Evolutionary conservation across 2,888 invertebrate genomes (phyloP).

Genomic region (Lathronympha strigana): DNA sequence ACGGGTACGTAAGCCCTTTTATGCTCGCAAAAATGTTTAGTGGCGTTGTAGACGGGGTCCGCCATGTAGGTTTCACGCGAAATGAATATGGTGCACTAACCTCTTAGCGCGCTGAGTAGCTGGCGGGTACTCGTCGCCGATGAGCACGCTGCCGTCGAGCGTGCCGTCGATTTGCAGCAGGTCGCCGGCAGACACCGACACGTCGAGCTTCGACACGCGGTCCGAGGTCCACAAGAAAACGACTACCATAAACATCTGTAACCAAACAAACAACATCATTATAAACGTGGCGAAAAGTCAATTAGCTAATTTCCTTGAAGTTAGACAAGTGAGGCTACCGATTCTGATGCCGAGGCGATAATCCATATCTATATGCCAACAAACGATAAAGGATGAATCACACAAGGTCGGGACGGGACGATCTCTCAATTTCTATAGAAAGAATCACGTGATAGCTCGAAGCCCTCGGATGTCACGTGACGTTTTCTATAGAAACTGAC

Average conservation of each 20-base stretch:
- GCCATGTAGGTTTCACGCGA: background rate
- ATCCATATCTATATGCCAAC: no score
- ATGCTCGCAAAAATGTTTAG: no score
- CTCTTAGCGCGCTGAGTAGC: conserved; percentile 65
- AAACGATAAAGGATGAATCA: no score
- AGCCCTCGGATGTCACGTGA: no score
- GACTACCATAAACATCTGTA: conserved; percentile 69
- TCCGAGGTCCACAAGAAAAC: conserved; percentile 75
- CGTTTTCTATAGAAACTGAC: no score
- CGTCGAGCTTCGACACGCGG: conserved; percentile 70
- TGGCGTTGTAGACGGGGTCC: no score
- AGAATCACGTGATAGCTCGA: no score
- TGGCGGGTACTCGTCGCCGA: conserved; percentile 70
- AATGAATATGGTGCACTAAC: conserved; percentile 55
- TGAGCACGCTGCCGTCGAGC: conserved; percentile 74
- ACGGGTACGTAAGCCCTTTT: no score
- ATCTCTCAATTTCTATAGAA: no score
- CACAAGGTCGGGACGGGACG: no score
- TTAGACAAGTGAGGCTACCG: no score
- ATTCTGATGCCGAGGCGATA: no score
- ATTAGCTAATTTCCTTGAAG: background rate
- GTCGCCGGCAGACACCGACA: conserved; percentile 79
- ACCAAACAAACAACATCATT: background rate
- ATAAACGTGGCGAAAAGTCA: background rate
- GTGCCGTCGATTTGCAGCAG: conserved; percentile 80